Evolutionary conservation across 2,888 invertebrate species (phyloP).

Genomic region (Acronicta psi): DNA sequence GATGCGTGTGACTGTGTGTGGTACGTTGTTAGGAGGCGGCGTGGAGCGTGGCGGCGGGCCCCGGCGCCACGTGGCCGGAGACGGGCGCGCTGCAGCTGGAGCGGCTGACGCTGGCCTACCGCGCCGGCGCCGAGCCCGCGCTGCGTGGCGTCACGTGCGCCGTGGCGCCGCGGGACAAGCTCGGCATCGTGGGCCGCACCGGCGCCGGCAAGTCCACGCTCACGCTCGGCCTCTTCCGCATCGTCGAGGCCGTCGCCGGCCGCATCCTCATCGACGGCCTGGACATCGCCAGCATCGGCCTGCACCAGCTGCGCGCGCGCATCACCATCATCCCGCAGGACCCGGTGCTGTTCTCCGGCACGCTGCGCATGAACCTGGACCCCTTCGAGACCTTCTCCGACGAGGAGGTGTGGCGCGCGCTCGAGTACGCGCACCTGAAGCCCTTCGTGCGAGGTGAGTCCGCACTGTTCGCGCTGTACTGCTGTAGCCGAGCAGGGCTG

Average conservation of each 20-base stretch:
- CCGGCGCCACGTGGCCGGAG: conserved; percentile 94
- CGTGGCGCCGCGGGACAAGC: conserved; percentile 95
- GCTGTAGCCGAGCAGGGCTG: too few species aligned
- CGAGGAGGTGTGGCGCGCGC: conserved; percentile 95
- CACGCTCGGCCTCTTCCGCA: conserved; percentile 93
- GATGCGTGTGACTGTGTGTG: neutral
- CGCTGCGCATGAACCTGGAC: conserved; percentile 96
- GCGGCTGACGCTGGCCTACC: conserved; percentile 95
- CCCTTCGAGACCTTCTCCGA: conserved; percentile 95
- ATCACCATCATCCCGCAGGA: conserved; percentile 97
- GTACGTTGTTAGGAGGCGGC: conserved; percentile 90
- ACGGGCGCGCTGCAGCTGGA: conserved; percentile 94
- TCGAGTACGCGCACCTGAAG: conserved; percentile 97
- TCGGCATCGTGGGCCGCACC: conserved; percentile 96
- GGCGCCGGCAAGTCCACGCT: conserved; percentile 98
- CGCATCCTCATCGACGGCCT: conserved; percentile 95
- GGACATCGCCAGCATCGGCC: conserved; percentile 94
- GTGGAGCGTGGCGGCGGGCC: conserved; percentile 91
- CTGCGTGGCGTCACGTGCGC: conserved; percentile 93
- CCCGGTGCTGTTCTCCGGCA: conserved; percentile 98
- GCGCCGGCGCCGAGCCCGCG: conserved; percentile 96
- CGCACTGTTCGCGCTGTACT: too few species aligned
- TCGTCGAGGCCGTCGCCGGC: conserved; percentile 94
- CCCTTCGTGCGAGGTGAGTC: conserved; percentile 91
- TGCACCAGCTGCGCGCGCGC: conserved; percentile 95